These are phyloP conservation scores for Hipposideros larvatus DNA, from an alignment of 2,797 vertebrate genomes.

Conservation along the genomic window DNA sequence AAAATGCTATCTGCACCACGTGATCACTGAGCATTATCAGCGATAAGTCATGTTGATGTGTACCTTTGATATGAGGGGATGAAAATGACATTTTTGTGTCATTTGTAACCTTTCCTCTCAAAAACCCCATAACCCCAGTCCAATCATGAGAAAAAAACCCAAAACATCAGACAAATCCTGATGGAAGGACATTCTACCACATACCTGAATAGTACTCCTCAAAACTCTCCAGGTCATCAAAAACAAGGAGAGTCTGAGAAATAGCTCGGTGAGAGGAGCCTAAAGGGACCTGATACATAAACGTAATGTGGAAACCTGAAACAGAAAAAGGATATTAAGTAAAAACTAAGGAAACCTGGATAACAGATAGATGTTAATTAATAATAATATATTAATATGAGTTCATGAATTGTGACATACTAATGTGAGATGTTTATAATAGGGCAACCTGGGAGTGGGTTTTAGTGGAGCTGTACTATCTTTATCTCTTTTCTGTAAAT, in stretches of 20 bases:
- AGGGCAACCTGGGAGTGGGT: background rate
- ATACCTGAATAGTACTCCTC: background rate
- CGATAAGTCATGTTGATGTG: background rate
- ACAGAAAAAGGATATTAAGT: background rate
- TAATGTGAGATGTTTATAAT: background rate
- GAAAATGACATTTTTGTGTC: background rate
- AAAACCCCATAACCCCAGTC: background rate
- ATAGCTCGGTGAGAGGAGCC: background rate
- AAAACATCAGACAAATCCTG: background rate
- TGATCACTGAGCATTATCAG: background rate
- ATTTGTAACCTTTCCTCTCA: background rate
- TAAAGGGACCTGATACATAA: background rate
- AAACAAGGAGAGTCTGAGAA: background rate
- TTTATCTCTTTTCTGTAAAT: background rate
- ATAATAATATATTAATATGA: background rate
- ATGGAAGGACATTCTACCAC: background rate
- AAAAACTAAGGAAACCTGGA: background rate
- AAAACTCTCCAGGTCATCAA: constrained; percentile 20
- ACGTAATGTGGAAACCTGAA: background rate
- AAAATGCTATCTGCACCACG: background rate
- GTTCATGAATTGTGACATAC: background rate
- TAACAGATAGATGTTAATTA: background rate
- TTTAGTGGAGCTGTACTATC: background rate
- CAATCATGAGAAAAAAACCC: background rate
- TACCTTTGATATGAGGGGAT: background rate